Evolutionary conservation across 2,888 invertebrate species (phyloP).

Genomic region (Dromius quadrimaculatus): DNA sequence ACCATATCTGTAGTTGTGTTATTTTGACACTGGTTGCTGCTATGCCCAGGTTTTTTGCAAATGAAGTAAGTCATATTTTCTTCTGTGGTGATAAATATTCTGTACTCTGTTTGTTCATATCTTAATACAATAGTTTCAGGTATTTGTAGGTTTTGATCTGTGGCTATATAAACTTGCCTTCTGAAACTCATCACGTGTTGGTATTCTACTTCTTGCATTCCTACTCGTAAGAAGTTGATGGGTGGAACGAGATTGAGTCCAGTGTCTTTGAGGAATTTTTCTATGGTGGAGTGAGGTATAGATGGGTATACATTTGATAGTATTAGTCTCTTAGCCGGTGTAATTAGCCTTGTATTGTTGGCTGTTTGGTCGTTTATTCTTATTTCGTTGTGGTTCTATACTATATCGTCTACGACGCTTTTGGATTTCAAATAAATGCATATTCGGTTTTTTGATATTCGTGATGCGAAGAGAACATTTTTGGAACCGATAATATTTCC

Average conservation of each 20-base stretch:
- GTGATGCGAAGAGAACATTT: conserved; percentile 26
- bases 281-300: conserved; percentile 20
- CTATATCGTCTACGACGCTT: conserved; percentile 34
- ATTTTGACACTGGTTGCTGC: neutral
- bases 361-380: conserved; percentile 6
- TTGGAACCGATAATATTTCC: conserved; percentile 33
- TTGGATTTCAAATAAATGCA: conserved; percentile 33
- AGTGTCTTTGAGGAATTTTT: neutral
- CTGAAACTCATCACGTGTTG: too few species aligned
- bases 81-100: conserved; percentile 1
- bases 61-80: conserved; percentile 1
- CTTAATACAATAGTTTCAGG: neutral
- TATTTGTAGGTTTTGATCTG: neutral
- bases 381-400: conserved; percentile 6
- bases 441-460: conserved; percentile 38
- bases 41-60: neutral
- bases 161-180: neutral
- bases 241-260: neutral
- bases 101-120: neutral
- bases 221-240: too few species aligned
- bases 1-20: neutral
- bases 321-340: conserved; percentile 37
- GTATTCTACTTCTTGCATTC: too few species aligned
- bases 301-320: conserved; percentile 32
- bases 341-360: conserved; percentile 7